phyloP scores from a whole-genome alignment of 2,888 invertebrate genomes.

The Cistogaster globosa region DNA sequence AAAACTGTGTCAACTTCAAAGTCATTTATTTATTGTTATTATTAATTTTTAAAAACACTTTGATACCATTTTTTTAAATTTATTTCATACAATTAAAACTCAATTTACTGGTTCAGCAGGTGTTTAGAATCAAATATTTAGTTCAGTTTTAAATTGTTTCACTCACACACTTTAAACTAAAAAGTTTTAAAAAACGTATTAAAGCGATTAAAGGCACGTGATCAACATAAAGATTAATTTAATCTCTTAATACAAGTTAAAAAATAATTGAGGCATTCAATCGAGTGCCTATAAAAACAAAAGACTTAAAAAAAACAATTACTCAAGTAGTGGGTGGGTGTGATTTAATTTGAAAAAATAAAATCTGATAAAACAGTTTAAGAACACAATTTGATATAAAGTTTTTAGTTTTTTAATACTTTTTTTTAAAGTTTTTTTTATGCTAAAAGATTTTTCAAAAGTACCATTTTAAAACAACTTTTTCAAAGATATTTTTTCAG shows the following conservation, averaged over 20 bases:
- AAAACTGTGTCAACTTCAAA: slow-evolving; percentile 38
- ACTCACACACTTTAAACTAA: neutral
- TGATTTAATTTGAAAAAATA: neutral
- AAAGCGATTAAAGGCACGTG: slow-evolving; percentile 38
- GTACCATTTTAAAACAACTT: no score
- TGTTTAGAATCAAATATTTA: slow-evolving; percentile 22
- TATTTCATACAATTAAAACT: slow-evolving; percentile 13
- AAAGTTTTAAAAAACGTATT: slow-evolving; percentile 10
- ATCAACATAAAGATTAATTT: slow-evolving; percentile 32
- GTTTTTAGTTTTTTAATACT: no score
- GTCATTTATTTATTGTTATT: slow-evolving; percentile 17
- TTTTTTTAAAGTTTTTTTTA: no score
- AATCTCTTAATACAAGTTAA: neutral
- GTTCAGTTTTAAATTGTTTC: slow-evolving; percentile 7
- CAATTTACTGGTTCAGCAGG: slow-evolving; percentile 52
- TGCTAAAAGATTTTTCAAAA: no score
- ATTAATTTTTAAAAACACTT: neutral
- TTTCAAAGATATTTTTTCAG: no score
- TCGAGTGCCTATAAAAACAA: neutral
- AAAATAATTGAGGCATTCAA: neutral
- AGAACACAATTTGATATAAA: no score
- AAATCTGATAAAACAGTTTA: no score
- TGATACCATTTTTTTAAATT: slow-evolving; percentile 11
- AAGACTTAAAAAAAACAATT: neutral
- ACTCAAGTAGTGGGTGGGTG: neutral